A percentile compares a stretch with the other conserved stretches of the same genome.
Conservation (phyloP, 2,797 vertebrate genomes). For the Gouania willdenowi region DNA sequence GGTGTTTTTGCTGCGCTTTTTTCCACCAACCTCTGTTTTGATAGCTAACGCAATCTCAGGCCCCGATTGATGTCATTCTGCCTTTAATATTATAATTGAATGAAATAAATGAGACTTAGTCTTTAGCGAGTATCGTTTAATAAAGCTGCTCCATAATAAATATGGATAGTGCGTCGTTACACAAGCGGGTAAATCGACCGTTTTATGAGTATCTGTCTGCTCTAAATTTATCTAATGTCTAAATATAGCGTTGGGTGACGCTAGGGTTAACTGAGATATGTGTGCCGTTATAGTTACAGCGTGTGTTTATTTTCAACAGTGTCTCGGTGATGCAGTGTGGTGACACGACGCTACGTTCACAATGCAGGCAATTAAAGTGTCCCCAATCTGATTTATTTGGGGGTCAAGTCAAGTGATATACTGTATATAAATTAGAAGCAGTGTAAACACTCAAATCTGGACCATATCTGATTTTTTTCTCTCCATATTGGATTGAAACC, state of each 20-base stretch:
- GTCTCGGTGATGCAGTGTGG: neutral
- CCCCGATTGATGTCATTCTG: conserved; percentile 48
- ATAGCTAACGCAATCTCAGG: conserved; percentile 36
- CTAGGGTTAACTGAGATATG: conserved; percentile 23
- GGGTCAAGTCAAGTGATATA: too few species aligned
- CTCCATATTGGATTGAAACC: too few species aligned
- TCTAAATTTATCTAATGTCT: conserved; percentile 44
- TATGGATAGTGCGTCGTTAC: conserved; percentile 16
- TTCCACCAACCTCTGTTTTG: conserved; percentile 44
- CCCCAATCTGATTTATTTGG: too few species aligned
- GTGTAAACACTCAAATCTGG: too few species aligned
- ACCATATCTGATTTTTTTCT: too few species aligned
- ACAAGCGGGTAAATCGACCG: conserved; percentile 16
- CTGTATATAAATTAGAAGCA: too few species aligned
- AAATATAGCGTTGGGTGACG: conserved; percentile 56
- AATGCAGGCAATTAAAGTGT: too few species aligned
- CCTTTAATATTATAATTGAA: neutral
- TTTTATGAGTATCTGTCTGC: conserved; percentile 19
- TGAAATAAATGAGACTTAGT: neutral
- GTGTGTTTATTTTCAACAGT: neutral
- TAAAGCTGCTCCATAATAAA: neutral
- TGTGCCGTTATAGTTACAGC: conserved; percentile 11
- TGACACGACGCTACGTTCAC: neutral
- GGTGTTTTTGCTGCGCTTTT: conserved; percentile 47
- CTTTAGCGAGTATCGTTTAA: neutral